These are phyloP conservation scores for Nephrotoma guestfalica DNA, from an alignment of 2,888 invertebrate genomes.

Conservation along the genomic window DNA sequence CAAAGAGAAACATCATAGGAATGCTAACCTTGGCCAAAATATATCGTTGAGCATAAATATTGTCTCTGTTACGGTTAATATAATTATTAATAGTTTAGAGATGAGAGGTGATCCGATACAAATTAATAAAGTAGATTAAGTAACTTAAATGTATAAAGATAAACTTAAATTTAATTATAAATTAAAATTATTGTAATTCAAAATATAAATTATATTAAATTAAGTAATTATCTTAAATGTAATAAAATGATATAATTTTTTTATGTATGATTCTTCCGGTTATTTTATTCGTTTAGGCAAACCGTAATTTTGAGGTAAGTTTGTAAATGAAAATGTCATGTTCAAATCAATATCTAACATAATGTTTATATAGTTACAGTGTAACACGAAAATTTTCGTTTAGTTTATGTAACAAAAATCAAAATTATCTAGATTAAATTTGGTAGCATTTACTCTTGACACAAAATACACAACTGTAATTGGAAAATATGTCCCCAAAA, in stretches of 20 bases:
- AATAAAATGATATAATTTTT: not conserved
- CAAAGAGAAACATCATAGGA: not conserved
- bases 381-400: too few relatives aligned
- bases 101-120: not conserved
- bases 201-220: not conserved
- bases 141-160: not conserved
- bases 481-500: too few relatives aligned
- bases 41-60: not conserved
- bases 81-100: slow-evolving; percentile 2
- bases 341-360: too few relatives aligned
- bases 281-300: not conserved
- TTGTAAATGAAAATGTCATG: too few relatives aligned
- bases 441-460: too few relatives aligned
- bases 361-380: too few relatives aligned
- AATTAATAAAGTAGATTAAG: not conserved
- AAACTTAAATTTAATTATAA: not conserved
- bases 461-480: too few relatives aligned
- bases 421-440: too few relatives aligned
- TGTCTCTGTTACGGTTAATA: not conserved
- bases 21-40: slow-evolving; percentile 3
- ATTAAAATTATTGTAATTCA: too few relatives aligned
- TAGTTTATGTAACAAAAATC: too few relatives aligned
- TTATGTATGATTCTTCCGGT: not conserved
- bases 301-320: not conserved
- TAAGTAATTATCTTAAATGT: not conserved